Percentiles rank a stretch among this genome's conserved stretches.
Evolutionary conservation across 2,888 invertebrate genomes (phyloP).

Genomic region (Linyphia triangularis): DNA sequence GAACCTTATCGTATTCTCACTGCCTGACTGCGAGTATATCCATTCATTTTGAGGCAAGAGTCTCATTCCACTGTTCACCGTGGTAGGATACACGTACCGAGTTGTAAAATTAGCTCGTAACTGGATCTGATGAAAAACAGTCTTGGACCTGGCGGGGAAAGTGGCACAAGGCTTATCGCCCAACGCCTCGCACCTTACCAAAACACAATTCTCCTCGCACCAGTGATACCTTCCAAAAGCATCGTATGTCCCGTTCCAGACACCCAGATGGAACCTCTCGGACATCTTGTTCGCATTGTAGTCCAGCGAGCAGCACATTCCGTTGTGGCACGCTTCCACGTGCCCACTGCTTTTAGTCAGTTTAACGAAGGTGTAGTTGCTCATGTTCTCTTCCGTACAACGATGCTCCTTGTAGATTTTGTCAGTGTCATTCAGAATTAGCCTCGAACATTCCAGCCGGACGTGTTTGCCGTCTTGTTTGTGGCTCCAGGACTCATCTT

Average conservation of each 20-base stretch:
- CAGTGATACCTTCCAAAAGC: constrained; percentile 7
- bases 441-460: constrained; percentile 6
- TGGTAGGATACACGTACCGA: constrained; percentile 47
- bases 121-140: neutral
- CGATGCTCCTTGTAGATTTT: constrained; percentile 19
- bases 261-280: constrained; percentile 61
- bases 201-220: constrained; percentile 60
- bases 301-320: constrained; percentile 72
- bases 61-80: constrained; percentile 27
- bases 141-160: constrained; percentile 48
- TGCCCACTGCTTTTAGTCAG: neutral
- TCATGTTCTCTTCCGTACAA: constrained; percentile 6
- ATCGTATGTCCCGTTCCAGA: constrained; percentile 49
- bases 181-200: constrained; percentile 34
- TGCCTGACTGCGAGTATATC: no score
- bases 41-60: constrained; percentile 4
- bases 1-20: no score
- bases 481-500: neutral
- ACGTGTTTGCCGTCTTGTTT: constrained; percentile 31
- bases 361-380: constrained; percentile 56
- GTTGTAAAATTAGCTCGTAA: constrained; percentile 52
- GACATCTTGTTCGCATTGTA: constrained; percentile 36
- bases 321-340: constrained; percentile 71
- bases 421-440: neutral
- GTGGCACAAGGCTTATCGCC: constrained; percentile 1